Base-by-base conservation (phyloP, 2,888 invertebrate species). In the Andricus curvator region DNA sequence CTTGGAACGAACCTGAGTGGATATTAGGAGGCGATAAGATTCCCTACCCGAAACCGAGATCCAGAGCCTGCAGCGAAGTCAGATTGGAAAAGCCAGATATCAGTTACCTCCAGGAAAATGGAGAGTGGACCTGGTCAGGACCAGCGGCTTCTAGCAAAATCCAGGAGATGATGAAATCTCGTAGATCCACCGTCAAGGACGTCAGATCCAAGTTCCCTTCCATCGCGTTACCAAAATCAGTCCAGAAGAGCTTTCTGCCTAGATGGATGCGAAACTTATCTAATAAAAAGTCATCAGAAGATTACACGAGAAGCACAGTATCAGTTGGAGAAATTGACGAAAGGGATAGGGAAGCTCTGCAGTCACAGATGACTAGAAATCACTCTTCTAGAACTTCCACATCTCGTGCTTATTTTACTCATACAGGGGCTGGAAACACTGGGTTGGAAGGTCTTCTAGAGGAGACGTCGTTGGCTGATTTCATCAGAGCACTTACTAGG, bases 401-500 rank as follows among this genome's bases (percentile, higher is more conserved):
- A 80, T 90, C 82, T 83, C 92, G 70, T 86, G 91, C 80, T 13
- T 92, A 93, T 44, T 87, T 89, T 56, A 92, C 91, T 41, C 90
- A 92, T 74, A 89, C 91, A 0, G 89, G 89, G 1, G 86, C 86
- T 1, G 86, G 85, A 44, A 67, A 84, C 70, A 62, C 82, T 13
- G 77, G 51, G 1, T 80, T 85, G 11, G 94, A 95, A 86, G 94
- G 95, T 9, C 94, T 97, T 17, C 93, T 97, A 79, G 97, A 97
- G 91, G 96, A 97, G 87, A 97, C 97, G 0, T 96, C 97, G 33
- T 94, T 97, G 20, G 97, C 97, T 1, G 97, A 97, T 92, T 94
- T 97, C 78, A 94, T 97, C 41, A 94, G 97, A 80, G 97, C 97
- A 0, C 93, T 97, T 74, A 96, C 96, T 70, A 95, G 95, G 84